Conservation (phyloP, 2,797 vertebrate genomes). For the Hydrolagus colliei region DNA sequence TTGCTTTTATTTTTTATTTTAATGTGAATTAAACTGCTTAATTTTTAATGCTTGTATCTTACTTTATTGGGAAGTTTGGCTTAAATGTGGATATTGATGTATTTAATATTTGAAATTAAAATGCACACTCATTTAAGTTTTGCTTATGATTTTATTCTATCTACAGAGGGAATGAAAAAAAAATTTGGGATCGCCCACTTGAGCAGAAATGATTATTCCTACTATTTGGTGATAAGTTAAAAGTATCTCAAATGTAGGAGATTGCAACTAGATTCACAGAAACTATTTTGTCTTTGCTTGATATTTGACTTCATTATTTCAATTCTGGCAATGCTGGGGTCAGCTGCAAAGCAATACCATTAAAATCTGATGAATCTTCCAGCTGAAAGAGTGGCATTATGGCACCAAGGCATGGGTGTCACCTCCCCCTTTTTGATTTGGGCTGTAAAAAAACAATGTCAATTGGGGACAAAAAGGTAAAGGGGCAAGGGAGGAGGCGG, state of each 20-base stretch:
- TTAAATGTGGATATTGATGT: background rate
- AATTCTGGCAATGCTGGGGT: background rate
- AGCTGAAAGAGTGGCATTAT: background rate
- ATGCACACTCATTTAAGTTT: background rate
- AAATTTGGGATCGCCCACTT: background rate
- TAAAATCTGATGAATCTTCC: conserved; percentile 21
- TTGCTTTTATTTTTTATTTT: background rate
- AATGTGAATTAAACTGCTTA: too few species aligned
- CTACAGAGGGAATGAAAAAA: background rate
- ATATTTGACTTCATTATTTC: background rate
- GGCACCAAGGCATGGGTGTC: background rate
- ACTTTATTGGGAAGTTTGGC: background rate
- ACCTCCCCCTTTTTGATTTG: background rate
- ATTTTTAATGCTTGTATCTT: background rate
- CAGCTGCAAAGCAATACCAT: background rate
- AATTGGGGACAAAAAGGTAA: background rate
- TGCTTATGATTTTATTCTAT: background rate
- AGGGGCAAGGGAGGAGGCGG: too few species aligned
- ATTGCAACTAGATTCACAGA: too few species aligned
- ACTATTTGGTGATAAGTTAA: too few species aligned
- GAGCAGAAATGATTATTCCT: too few species aligned
- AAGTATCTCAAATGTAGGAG: too few species aligned
- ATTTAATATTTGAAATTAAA: background rate
- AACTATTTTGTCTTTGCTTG: background rate
- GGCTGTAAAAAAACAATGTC: background rate